Conservation (phyloP, 2,797 vertebrate species). For the Eulemur mongoz region DNA sequence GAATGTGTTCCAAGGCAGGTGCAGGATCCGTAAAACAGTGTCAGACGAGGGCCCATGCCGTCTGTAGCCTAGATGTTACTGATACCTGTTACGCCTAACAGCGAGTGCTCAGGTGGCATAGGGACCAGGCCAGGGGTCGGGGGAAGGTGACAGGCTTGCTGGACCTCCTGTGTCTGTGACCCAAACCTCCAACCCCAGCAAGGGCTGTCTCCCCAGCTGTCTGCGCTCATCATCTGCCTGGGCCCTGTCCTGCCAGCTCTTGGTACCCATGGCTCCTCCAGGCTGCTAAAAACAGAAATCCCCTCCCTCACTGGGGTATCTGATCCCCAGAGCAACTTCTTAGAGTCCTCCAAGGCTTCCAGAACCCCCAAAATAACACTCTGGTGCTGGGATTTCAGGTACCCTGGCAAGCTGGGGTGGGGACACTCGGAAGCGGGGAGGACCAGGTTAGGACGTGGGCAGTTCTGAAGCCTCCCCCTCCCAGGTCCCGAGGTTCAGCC, state of each 20-base stretch:
- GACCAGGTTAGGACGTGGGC: accelerated
- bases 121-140: background rate
- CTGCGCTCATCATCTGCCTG: background rate
- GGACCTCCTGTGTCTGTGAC: background rate
- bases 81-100: background rate
- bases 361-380: background rate
- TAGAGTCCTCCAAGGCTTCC: background rate
- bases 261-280: background rate
- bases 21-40: background rate
- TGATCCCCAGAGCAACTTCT: background rate
- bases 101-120: background rate
- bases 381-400: background rate
- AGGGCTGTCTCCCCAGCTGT: background rate
- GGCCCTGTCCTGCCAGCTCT: background rate
- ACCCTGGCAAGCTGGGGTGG: background rate
- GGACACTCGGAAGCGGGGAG: background rate
- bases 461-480: background rate
- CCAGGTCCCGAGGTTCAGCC: background rate
- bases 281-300: background rate
- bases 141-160: background rate
- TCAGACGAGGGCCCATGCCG: background rate
- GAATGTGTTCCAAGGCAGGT: background rate
- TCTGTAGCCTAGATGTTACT: too few relatives aligned
- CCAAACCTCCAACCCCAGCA: background rate
- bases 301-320: background rate